Evolutionary conservation across 2,888 invertebrate genomes (phyloP), one percentile per base, ranked within the genome.

Genomic region (Sarcophaga rosellei): DNA sequence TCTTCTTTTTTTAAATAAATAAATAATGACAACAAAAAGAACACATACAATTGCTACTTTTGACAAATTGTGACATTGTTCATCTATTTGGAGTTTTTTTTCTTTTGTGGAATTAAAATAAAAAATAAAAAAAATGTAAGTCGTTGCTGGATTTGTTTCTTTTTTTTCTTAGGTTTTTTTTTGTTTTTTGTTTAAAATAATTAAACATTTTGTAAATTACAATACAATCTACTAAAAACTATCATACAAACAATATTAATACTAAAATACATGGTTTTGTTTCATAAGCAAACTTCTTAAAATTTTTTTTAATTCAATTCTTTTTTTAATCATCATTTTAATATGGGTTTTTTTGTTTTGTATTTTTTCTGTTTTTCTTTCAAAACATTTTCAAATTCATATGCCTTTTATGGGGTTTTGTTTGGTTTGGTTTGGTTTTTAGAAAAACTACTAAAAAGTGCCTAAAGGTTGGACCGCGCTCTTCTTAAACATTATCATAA

Each of bases 401-500:
- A 2, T 53, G 53, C 53, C 53, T 1, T 69, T 68, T 47, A 63
- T 45, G 45, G 53, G 4, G 15, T n/a, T n/a, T n/a, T n/a, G 5
- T 17, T 69, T 47, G 2, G 15, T 45, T 45, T 44, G 2, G 66
- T 4, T 62, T 44, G 21, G 10, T 75, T 65, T 35, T 20, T 61
- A 44, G 1, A 77, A 77, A 83, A 83, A 81, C 69, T 63, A 61
- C 44, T 73, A 77, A 74, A 53, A 81, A 79, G 17, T 81, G 44
- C 15, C 72, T 81, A 68, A 81, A 76, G 78, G 53, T 86, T 84
- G 83, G 84, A 74, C 81, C 85, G 35, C 85, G 35, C 73, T 85
- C 77, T 81, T 68, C 69, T 63, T 59, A n/a, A 21, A 57, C 20
- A 57, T 62, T 62, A 63, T 61, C 23, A 53, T 61, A 44, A 11